phyloP scores from a whole-genome alignment of 2,797 vertebrate species.

The Anguilla megastoma region DNA sequence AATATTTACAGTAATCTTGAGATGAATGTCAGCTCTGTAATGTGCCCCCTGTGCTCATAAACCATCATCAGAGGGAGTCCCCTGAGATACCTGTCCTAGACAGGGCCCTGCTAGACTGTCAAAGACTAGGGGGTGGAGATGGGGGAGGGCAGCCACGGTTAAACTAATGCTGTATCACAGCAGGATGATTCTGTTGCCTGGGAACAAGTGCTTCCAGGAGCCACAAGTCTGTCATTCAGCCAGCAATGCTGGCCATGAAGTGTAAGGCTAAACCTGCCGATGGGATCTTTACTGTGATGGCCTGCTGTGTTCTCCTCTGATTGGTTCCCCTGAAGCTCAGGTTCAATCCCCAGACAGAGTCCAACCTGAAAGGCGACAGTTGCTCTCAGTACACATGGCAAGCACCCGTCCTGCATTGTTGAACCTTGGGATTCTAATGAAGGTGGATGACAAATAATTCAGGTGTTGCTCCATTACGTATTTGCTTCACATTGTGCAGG shows the following conservation, averaged over 20 bases:
- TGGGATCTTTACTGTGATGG: neutral
- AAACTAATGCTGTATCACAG: neutral
- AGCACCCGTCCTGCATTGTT: neutral
- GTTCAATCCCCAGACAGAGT: neutral
- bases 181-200: neutral
- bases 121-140: neutral
- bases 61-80: neutral
- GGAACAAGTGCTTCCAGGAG: neutral
- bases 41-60: neutral
- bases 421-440: neutral
- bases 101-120: neutral
- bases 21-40: neutral
- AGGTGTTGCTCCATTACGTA: neutral
- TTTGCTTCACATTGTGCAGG: neutral
- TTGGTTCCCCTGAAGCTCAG: too few species aligned
- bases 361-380: neutral
- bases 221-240: neutral
- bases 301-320: slow-evolving; percentile 18
- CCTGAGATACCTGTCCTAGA: neutral
- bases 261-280: neutral
- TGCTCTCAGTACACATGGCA: neutral
- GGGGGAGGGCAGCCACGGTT: neutral
- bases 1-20: neutral
- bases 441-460: neutral
- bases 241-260: neutral